Evolutionary conservation across 1,140 invertebrate genomes (phyloP), one percentile per base, ranked within the genome.

Genomic region (Papilio machaon): DNA sequence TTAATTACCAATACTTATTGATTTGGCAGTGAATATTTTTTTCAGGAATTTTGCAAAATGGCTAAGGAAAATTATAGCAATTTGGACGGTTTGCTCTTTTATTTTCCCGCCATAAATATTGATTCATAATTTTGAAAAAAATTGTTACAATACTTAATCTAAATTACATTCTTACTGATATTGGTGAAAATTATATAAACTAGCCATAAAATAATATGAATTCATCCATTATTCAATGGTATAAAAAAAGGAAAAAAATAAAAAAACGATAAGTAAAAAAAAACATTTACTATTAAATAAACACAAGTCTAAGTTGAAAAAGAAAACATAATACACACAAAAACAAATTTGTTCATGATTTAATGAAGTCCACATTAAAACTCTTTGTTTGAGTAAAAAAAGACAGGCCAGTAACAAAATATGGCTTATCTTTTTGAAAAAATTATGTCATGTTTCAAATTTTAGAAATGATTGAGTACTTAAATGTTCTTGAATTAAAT

Each of bases 201-300:
- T 17, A 54, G 1, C 17, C 6, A 5, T 17, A 7, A 54, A 54
- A n/a, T n/a, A 2, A n/a, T 19, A 58, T 2, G 17, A 58, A 17
- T 17, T 43, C 38, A 43, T 43, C 7, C 38, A 43, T 43, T 6
- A 6, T 15, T 15, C 4, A 6, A 52, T 13, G 13, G 2, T 15
- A 15, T 58, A 74, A 52, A 58, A 64, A 80, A 80, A 80, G 77
- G 54, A 47, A 85, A 80, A 86, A 86, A 89, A 90, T 85, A 83
- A 87, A 91, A 85, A 86, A 85, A 84, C 84, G 73, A 80, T 75
- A 86, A 82, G 82, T 80, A 87, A 87, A 89, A 86, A 86, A 87
- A 88, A 89, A 86, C 82, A 80, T 89, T 91, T 90, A 89, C 87
- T 91, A 83, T 86, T 75, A 81, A 89, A 90, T 87, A 89, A 86